Percentiles rank a stretch among this genome's conserved stretches.
These are phyloP conservation scores for Furcifer pardalis DNA, from an alignment of 2,797 vertebrate species.

Conservation along the genomic window DNA sequence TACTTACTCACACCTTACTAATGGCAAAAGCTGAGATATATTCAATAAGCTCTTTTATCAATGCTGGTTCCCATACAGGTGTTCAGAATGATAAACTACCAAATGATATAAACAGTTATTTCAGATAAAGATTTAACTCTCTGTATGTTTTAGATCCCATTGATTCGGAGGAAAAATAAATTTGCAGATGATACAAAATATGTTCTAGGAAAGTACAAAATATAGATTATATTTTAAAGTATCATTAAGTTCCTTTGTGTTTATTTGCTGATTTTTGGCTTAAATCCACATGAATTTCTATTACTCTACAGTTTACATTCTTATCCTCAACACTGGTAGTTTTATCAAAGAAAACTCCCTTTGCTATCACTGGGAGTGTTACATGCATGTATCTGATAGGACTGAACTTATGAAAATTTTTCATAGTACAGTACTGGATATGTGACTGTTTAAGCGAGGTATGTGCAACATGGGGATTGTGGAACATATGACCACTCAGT, in stretches of 20 bases:
- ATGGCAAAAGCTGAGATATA: conserved; percentile 67
- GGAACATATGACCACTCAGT: background rate
- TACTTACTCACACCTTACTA: conserved; percentile 76
- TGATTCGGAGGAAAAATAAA: background rate
- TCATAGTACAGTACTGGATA: background rate
- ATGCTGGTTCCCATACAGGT: conserved; percentile 68
- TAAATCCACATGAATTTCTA: background rate
- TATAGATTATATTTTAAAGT: conserved; percentile 1
- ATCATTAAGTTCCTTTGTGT: background rate
- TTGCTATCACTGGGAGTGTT: conserved; percentile 5
- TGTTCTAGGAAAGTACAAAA: conserved; percentile 15
- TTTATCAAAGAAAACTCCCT: conserved; percentile 24
- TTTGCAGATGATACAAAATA: background rate
- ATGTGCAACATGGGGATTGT: background rate
- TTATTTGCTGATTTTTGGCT: background rate
- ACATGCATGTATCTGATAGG: background rate
- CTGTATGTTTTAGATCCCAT: background rate
- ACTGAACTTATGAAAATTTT: background rate
- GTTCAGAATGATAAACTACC: conserved; percentile 73
- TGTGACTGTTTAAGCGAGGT: too few relatives aligned
- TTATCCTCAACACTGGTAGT: background rate
- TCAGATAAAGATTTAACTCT: conserved; percentile 58
- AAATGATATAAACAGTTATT: conserved; percentile 78
- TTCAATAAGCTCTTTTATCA: conserved; percentile 61
- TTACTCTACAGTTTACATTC: background rate